phyloP scores from a whole-genome alignment of 2,113 vertebrate genomes.

The Notechis scutatus region DNA sequence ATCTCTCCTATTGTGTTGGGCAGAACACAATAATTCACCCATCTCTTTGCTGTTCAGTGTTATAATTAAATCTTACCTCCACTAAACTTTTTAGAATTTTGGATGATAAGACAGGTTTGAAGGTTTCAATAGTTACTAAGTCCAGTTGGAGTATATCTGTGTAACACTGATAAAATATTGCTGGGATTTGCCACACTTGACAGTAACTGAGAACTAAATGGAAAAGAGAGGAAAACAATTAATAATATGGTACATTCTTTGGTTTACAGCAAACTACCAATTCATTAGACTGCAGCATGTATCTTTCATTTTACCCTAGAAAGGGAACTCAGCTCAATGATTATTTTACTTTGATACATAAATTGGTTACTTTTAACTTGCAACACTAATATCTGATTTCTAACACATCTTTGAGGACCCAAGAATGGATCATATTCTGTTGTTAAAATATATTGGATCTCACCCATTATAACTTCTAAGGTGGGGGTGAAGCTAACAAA shows the following conservation, averaged over 20 bases:
- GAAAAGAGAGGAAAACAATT: not conserved
- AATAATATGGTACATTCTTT: too few relatives aligned
- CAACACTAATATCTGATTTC: not conserved
- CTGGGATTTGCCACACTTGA: slow-evolving; percentile 81
- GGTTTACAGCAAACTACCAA: not conserved
- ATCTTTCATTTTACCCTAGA: not conserved
- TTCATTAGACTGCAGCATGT: not conserved
- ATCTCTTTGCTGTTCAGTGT: not conserved
- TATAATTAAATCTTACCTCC: slow-evolving; percentile 72
- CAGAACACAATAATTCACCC: not conserved
- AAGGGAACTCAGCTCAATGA: not conserved
- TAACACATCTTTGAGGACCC: not conserved
- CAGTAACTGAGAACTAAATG: slow-evolving; percentile 87
- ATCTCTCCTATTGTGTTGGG: not conserved
- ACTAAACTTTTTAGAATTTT: slow-evolving; percentile 67
- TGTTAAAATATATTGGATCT: not conserved
- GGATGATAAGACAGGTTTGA: slow-evolving; percentile 76
- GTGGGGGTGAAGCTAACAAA: not conserved
- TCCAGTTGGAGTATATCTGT: slow-evolving; percentile 85
- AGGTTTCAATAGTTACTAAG: slow-evolving; percentile 82
- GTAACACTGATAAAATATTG: slow-evolving; percentile 86
- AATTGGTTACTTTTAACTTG: not conserved
- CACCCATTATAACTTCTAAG: not conserved
- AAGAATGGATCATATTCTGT: not conserved
- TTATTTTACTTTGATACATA: not conserved